Percentiles rank a stretch among this genome's conserved stretches.
phyloP scores from a whole-genome alignment of 2,113 vertebrate species.

The Sphaerodactylus townsendi region DNA sequence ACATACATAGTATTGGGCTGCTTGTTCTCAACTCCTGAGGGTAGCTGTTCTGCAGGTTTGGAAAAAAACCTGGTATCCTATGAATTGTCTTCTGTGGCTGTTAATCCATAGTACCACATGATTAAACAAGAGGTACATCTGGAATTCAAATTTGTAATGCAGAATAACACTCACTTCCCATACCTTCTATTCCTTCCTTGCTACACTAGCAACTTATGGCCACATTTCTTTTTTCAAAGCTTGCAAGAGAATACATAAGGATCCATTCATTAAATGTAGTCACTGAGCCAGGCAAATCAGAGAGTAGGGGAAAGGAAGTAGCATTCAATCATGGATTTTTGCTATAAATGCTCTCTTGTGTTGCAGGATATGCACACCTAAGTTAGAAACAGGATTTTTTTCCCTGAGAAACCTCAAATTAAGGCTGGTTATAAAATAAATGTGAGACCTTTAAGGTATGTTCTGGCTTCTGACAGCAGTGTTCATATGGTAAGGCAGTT shows the following conservation, averaged over 20 bases:
- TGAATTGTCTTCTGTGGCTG: accelerated
- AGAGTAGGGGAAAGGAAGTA: constrained; percentile 54
- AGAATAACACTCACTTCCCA: constrained; percentile 38
- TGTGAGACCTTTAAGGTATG: constrained; percentile 58
- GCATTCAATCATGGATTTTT: constrained; percentile 45
- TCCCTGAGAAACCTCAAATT: constrained; percentile 50
- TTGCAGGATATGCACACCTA: constrained; percentile 79
- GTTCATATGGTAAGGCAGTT: constrained; percentile 37
- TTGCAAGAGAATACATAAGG: constrained; percentile 58
- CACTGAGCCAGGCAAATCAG: constrained; percentile 51
- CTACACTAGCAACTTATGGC: constrained; percentile 19
- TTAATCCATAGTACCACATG: neutral
- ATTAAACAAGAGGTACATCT: constrained; percentile 39
- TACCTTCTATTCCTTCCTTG: constrained; percentile 29
- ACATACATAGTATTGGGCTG: neutral
- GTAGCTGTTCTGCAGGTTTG: neutral
- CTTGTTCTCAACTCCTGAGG: neutral
- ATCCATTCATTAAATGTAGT: constrained; percentile 60
- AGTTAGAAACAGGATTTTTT: constrained; percentile 69
- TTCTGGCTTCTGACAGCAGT: constrained; percentile 49
- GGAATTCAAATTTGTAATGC: constrained; percentile 57
- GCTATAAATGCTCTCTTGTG: constrained; percentile 84
- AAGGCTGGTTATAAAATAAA: constrained; percentile 70
- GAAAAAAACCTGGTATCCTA: neutral
- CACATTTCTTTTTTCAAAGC: neutral